These are phyloP conservation scores for Drosophila suzukii DNA, from an alignment of 1,140 invertebrate genomes.

Conservation along the genomic window DNA sequence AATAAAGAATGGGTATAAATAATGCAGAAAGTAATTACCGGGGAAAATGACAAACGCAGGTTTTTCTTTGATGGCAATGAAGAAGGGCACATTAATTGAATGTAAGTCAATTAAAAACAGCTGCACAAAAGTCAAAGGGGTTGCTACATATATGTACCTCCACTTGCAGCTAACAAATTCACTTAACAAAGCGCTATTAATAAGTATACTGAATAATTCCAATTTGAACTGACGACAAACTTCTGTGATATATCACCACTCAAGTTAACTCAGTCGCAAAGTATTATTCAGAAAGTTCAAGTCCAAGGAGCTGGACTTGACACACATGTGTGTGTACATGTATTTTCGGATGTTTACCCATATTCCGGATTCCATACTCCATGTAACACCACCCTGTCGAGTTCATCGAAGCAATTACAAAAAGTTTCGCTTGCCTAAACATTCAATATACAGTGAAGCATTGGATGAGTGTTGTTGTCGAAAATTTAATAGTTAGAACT, in stretches of 20 bases:
- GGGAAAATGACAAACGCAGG: neutral
- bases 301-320: constrained; percentile 14
- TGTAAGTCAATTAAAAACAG: constrained; percentile 3
- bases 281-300: constrained; percentile 26
- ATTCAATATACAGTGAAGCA: constrained; percentile 35
- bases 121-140: neutral
- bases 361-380: neutral
- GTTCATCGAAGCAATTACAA: constrained; percentile 35
- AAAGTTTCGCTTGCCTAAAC: constrained; percentile 40
- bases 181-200: neutral
- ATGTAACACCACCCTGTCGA: neutral
- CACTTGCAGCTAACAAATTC: neutral
- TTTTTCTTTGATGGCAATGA: neutral
- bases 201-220: neutral
- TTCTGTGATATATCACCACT: constrained; percentile 12
- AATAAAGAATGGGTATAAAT: neutral
- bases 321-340: neutral
- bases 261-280: constrained; percentile 16
- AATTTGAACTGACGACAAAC: neutral
- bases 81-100: neutral
- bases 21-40: neutral
- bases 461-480: neutral
- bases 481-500: neutral
- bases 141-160: too few species aligned
- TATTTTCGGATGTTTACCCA: neutral